A percentile compares a stretch with the other conserved stretches of the same genome.
Conservation (phyloP, 2,113 vertebrate genomes). For the Sander lucioperca region DNA sequence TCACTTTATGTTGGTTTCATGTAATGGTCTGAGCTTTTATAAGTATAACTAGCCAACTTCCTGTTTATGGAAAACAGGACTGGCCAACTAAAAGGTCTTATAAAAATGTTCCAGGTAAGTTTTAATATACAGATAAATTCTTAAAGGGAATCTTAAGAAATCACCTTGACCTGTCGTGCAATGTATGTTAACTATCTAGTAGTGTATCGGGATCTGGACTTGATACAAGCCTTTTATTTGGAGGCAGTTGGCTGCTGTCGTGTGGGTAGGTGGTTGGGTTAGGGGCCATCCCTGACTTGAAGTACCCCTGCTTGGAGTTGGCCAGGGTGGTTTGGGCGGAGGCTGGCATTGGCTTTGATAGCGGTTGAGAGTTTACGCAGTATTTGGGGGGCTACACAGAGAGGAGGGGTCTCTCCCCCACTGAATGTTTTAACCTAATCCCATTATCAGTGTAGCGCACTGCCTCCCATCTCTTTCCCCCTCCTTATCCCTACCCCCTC, state of each 20-base stretch:
- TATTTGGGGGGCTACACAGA: conserved; percentile 63
- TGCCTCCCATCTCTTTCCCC: conserved; percentile 83
- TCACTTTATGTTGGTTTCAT: conserved; percentile 64
- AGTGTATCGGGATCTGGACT: neutral
- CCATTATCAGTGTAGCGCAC: conserved; percentile 93
- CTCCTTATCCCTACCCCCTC: conserved; percentile 82
- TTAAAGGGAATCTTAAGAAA: neutral
- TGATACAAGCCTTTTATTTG: neutral
- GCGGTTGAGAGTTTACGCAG: conserved; percentile 69
- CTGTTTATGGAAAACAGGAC: conserved; percentile 67
- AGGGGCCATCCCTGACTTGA: conserved; percentile 23
- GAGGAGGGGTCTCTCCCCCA: conserved; percentile 71
- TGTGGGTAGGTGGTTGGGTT: neutral
- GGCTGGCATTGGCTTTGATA: conserved; percentile 66
- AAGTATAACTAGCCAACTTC: conserved; percentile 76
- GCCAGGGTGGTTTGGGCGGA: conserved; percentile 40
- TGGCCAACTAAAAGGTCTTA: neutral
- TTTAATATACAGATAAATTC: neutral
- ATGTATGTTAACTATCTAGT: neutral
- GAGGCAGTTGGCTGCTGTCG: conserved; percentile 10
- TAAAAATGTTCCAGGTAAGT: neutral
- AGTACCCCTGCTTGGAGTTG: conserved; percentile 42
- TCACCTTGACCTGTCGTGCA: neutral
- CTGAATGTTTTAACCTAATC: conserved; percentile 86
- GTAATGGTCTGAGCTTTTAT: conserved; percentile 59